Conservation (phyloP, 2,888 invertebrate genomes). For the Lithophane socia region DNA sequence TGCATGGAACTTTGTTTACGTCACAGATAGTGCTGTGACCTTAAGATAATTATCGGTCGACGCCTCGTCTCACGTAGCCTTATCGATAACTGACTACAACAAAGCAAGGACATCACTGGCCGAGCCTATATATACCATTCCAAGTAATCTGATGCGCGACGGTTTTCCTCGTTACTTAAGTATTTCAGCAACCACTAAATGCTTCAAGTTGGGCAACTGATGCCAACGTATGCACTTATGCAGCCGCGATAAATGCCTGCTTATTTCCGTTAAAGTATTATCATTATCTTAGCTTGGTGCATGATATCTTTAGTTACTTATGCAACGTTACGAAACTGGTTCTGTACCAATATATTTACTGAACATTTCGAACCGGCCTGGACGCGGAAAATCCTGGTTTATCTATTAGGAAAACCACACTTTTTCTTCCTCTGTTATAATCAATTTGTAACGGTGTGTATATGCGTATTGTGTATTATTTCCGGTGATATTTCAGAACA, state of each 20-base stretch:
- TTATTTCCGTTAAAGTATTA: conserved; percentile 65
- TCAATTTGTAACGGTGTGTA: conserved; percentile 29
- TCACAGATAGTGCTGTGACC: conserved; percentile 88
- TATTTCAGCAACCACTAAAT: conserved; percentile 52
- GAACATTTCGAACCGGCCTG: conserved; percentile 47
- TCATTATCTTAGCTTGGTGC: conserved; percentile 59
- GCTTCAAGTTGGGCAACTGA: conserved; percentile 53
- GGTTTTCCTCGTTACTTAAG: conserved; percentile 60
- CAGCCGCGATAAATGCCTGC: conserved; percentile 54
- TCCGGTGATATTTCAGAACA: conserved; percentile 39
- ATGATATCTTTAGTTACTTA: conserved; percentile 59
- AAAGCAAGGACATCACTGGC: conserved; percentile 83
- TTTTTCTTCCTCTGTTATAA: conserved; percentile 42
- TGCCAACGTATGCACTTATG: conserved; percentile 48
- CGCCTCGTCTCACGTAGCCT: conserved; percentile 82
- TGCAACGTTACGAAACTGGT: conserved; percentile 62
- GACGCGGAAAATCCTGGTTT: conserved; percentile 55
- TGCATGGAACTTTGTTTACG: conserved; percentile 79
- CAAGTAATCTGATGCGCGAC: conserved; percentile 47
- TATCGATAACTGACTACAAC: conserved; percentile 82
- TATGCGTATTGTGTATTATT: conserved; percentile 30
- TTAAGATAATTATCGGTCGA: conserved; percentile 89
- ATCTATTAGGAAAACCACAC: conserved; percentile 49
- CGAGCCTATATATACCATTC: conserved; percentile 63
- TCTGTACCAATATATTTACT: conserved; percentile 46